Conservation (phyloP, 2,888 invertebrate genomes). For the Conomelus anceps region DNA sequence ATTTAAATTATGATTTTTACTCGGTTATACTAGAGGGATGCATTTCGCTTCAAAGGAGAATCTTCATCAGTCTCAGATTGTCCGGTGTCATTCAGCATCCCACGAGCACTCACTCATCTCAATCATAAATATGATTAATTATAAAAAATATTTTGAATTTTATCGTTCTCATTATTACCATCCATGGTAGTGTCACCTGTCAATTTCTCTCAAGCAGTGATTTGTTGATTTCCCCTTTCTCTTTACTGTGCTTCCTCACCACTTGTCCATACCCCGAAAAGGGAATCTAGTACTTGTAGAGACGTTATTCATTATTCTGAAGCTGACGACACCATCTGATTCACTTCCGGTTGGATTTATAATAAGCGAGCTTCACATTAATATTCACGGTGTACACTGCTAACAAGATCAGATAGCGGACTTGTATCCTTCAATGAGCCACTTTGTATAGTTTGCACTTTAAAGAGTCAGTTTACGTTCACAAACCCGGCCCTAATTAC, state of each 20-base stretch:
- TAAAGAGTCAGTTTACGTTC: no score
- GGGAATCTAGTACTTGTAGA: neutral
- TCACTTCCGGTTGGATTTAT: neutral
- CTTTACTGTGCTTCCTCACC: no score
- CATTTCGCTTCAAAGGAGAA: no score
- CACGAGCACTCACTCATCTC: no score
- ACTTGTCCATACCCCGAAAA: neutral
- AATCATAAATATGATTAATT: no score
- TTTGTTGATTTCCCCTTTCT: neutral
- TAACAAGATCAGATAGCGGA: neutral
- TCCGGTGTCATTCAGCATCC: no score
- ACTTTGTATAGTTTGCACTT: no score
- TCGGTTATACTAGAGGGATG: no score
- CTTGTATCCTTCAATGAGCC: neutral
- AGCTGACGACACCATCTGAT: neutral
- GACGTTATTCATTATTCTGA: neutral
- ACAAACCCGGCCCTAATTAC: no score
- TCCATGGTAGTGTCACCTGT: neutral
- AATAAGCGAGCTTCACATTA: neutral
- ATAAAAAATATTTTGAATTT: neutral
- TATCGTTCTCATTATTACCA: neutral
- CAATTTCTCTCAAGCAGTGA: neutral
- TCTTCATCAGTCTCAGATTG: no score
- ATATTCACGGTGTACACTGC: neutral
- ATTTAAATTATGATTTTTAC: no score